phyloP scores from a whole-genome alignment of 2,888 invertebrate genomes.

The Cerastoderma edule region DNA sequence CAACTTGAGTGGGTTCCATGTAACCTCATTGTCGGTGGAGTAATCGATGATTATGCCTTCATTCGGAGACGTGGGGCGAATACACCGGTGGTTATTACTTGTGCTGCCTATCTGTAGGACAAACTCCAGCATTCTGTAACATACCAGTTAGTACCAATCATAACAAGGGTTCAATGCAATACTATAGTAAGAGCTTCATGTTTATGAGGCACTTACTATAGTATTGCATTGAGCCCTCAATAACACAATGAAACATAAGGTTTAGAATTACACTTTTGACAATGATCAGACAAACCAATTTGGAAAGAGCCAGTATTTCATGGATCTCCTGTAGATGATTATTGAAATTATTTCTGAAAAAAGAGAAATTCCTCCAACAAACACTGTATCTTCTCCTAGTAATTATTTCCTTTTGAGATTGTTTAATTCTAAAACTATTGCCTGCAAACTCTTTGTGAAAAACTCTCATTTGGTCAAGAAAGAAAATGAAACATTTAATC shows the following conservation, averaged over 20 bases:
- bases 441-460: too few relatives aligned
- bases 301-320: too few relatives aligned
- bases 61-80: conserved; percentile 72
- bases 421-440: too few relatives aligned
- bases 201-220: too few relatives aligned
- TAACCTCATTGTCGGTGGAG: conserved; percentile 81
- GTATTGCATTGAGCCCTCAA: too few relatives aligned
- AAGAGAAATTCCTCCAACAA: not conserved
- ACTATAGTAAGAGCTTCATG: too few relatives aligned
- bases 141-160: too few relatives aligned
- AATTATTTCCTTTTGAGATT: not conserved
- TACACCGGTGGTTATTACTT: conserved; percentile 71
- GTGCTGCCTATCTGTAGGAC: conserved; percentile 79
- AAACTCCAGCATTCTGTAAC: conserved; percentile 82
- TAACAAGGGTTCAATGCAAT: too few relatives aligned
- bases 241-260: too few relatives aligned
- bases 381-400: not conserved
- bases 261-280: too few relatives aligned
- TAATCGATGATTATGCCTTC: conserved; percentile 83
- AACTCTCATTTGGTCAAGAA: not conserved
- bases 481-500: not conserved
- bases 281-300: too few relatives aligned
- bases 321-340: not conserved
- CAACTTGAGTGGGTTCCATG: conserved; percentile 78
- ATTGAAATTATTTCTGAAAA: not conserved